Conservation (phyloP, 2,797 vertebrate species). For the Potorous gilbertii region DNA sequence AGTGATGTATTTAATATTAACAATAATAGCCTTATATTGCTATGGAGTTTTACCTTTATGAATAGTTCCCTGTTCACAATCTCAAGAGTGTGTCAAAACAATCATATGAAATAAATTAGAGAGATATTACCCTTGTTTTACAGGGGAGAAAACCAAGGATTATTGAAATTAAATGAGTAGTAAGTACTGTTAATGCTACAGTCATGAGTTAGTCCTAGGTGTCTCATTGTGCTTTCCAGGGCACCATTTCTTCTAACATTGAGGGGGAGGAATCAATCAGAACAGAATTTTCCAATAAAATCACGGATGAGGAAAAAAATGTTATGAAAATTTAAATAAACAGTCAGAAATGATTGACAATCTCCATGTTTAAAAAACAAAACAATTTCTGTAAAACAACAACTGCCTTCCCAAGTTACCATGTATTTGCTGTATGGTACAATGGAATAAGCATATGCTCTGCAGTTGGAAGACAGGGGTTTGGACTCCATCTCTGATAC, state of each 20-base stretch:
- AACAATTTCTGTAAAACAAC: not conserved
- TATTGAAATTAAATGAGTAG: not conserved
- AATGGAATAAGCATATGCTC: not conserved
- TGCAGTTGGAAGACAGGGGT: not conserved
- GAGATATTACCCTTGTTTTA: not conserved
- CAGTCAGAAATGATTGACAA: not conserved
- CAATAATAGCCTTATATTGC: not conserved
- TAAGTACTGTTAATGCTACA: not conserved
- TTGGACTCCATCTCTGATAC: not conserved
- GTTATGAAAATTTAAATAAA: not conserved
- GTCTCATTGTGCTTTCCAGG: not conserved
- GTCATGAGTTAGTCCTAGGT: not conserved
- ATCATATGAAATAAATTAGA: not conserved
- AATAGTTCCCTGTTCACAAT: not conserved
- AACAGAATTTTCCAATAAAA: not conserved
- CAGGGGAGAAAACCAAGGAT: not conserved
- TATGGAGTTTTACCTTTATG: not conserved
- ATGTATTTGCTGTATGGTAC: not conserved
- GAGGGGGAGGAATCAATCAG: not conserved
- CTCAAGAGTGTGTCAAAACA: not conserved
- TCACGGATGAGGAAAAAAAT: not conserved
- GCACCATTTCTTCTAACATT: not conserved
- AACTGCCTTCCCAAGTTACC: not conserved
- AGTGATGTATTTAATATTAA: not conserved
- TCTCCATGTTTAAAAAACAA: constrained; percentile 26